phyloP scores from a whole-genome alignment of 2,113 vertebrate species.

The Heterotilapia buettikoferi region DNA sequence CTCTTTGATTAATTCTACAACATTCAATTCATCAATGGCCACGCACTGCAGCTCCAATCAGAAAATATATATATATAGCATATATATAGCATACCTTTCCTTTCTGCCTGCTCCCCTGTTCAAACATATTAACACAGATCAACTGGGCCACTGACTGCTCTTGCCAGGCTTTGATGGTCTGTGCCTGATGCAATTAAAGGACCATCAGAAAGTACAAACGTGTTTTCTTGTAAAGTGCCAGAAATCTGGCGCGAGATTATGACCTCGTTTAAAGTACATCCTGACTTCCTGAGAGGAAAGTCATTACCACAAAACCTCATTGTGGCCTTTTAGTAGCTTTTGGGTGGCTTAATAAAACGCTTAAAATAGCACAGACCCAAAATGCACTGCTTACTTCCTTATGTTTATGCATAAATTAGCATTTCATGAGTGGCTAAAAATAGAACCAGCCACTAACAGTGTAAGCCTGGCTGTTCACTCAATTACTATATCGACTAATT shows the following conservation, averaged over 20 bases:
- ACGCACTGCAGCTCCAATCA: neutral
- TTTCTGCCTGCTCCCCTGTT: conserved; percentile 17
- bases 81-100: neutral
- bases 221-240: neutral
- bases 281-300: neutral
- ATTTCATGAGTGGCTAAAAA: conserved; percentile 3
- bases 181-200: conserved; percentile 26
- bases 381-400: neutral
- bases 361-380: neutral
- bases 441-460: neutral
- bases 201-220: neutral
- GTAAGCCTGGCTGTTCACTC: neutral
- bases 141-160: conserved; percentile 46
- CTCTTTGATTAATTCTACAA: conserved; percentile 9
- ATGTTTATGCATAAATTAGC: conserved; percentile 11
- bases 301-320: neutral
- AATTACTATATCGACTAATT: neutral
- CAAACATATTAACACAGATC: conserved; percentile 49
- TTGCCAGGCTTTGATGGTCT: conserved; percentile 23
- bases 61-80: neutral
- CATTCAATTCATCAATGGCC: conserved; percentile 19
- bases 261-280: neutral
- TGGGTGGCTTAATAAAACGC: neutral
- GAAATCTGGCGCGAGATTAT: neutral
- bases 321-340: neutral